Percentiles rank a stretch among this genome's conserved stretches.
phyloP scores from a whole-genome alignment of 2,113 vertebrate genomes.

The Smithornis capensis region DNA sequence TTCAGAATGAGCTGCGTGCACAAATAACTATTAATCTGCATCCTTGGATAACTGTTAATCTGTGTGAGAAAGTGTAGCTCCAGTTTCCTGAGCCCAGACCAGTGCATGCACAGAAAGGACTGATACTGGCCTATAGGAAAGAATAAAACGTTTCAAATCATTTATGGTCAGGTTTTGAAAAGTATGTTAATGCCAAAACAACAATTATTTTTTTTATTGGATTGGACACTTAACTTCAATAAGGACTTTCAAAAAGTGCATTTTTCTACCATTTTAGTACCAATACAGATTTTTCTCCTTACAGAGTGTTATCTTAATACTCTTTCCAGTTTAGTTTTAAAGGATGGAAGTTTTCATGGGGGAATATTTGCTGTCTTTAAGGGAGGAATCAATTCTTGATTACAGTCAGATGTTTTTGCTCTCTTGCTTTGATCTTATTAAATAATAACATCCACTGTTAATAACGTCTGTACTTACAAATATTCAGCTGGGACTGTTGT shows the following conservation, averaged over 20 bases:
- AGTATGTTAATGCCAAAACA: background rate
- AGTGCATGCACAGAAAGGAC: background rate
- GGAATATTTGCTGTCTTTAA: background rate
- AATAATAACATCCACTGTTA: background rate
- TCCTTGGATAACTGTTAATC: background rate
- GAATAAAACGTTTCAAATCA: background rate
- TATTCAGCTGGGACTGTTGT: too few relatives aligned
- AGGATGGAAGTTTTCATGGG: background rate
- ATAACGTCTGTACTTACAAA: background rate
- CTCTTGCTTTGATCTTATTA: background rate
- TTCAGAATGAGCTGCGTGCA: background rate
- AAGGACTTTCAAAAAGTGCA: background rate
- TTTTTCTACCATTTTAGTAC: background rate
- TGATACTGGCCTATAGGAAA: background rate
- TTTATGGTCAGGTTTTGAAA: background rate
- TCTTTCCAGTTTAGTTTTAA: background rate
- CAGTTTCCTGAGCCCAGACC: background rate
- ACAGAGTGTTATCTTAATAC: background rate
- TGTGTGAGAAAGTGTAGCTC: background rate
- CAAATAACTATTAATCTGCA: background rate
- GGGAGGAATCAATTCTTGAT: background rate
- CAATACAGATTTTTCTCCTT: background rate
- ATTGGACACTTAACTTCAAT: background rate
- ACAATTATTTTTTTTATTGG: background rate
- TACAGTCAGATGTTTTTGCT: background rate